A percentile compares a stretch with the other conserved stretches of the same genome.
Conservation (phyloP, 2,888 invertebrate species). For the Hyles lineata region DNA sequence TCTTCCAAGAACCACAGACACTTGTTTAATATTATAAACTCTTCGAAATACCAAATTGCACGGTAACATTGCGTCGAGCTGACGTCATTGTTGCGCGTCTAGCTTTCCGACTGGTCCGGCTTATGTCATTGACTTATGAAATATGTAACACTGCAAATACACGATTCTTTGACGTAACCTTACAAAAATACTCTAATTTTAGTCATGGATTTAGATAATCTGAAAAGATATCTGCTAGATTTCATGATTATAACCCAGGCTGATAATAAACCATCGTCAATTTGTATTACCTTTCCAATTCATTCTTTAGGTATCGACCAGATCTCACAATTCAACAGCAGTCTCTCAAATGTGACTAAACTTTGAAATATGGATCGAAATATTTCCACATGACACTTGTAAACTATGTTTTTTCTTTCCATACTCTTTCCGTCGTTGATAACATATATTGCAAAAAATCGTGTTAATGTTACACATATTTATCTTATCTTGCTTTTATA, state of each 20-base stretch:
- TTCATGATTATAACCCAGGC: not conserved
- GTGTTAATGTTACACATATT: constrained; percentile 25
- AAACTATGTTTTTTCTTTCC: not conserved
- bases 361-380: too few species aligned
- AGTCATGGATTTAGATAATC: not conserved
- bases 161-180: constrained; percentile 9
- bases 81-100: constrained; percentile 20
- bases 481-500: constrained; percentile 15
- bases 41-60: not conserved
- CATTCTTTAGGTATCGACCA: too few species aligned
- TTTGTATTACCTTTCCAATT: too few species aligned
- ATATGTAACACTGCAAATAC: constrained; percentile 19
- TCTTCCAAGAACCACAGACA: not conserved
- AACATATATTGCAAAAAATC: constrained; percentile 21
- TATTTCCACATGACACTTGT: not conserved
- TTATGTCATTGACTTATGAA: constrained; percentile 26
- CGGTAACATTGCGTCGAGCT: constrained; percentile 11
- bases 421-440: not conserved
- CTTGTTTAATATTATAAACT: not conserved
- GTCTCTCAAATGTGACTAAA: too few species aligned
- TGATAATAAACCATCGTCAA: not conserved
- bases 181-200: not conserved
- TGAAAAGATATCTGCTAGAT: not conserved
- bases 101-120: constrained; percentile 14
- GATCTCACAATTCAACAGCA: too few species aligned